phyloP scores from a whole-genome alignment of 2,888 invertebrate species.

The Phoenoteleia sp. region DNA sequence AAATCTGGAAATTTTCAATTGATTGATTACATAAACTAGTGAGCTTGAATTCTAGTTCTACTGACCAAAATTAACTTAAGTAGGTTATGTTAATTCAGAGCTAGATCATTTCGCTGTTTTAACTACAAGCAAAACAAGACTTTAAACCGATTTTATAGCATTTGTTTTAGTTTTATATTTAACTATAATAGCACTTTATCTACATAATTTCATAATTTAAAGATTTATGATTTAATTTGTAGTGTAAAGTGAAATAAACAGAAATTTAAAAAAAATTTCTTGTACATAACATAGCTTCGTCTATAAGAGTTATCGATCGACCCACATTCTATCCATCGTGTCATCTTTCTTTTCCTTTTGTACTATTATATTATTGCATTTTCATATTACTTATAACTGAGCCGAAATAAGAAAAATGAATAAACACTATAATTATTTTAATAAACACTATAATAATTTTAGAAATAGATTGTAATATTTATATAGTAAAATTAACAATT shows the following conservation, averaged over 20 bases:
- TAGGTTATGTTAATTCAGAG: neutral
- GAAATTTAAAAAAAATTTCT: neutral
- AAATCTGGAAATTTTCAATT: no score
- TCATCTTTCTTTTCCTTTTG: neutral
- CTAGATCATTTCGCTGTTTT: neutral
- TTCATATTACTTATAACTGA: neutral
- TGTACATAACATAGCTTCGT: neutral
- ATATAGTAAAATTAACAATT: no score
- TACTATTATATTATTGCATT: neutral
- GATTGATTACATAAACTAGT: no score
- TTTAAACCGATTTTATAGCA: no score
- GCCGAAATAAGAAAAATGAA: neutral
- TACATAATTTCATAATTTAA: no score
- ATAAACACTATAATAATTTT: no score
- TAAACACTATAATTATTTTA: no score
- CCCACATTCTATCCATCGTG: neutral
- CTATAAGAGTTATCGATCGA: neutral
- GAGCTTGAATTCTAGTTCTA: no score
- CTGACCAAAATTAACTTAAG: neutral
- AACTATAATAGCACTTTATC: no score
- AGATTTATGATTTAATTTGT: neutral
- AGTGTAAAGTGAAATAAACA: neutral
- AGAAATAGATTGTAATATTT: no score
- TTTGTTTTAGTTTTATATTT: no score
- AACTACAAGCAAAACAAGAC: neutral